These are phyloP conservation scores for Agapetus fuscipes DNA, from an alignment of 2,888 invertebrate species.

Conservation along the genomic window DNA sequence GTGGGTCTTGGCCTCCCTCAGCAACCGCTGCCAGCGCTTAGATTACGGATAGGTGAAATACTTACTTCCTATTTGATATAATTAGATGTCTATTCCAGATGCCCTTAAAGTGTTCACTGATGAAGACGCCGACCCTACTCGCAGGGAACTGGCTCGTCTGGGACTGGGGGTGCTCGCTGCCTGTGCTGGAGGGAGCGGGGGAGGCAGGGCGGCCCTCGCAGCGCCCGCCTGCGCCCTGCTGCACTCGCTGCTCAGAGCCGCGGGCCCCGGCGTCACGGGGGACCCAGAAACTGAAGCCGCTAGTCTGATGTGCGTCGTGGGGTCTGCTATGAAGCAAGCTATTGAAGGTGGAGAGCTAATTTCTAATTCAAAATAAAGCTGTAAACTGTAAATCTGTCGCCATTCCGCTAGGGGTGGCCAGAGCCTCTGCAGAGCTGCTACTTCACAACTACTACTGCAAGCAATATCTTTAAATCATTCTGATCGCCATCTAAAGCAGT, in stretches of 20 bases:
- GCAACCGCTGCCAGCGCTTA: no score
- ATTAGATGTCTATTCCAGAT: no score
- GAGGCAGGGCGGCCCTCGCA: constrained; percentile 34
- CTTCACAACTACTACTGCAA: no score
- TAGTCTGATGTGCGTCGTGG: constrained; percentile 39
- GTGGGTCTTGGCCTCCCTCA: no score
- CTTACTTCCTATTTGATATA: no score
- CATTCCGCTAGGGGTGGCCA: no score
- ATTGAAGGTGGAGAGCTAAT: constrained; percentile 34
- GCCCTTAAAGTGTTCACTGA: constrained; percentile 19
- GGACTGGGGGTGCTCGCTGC: constrained; percentile 44
- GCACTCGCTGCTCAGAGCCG: constrained; percentile 48
- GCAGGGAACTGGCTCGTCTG: constrained; percentile 39
- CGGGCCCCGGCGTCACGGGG: constrained; percentile 44
- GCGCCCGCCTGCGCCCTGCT: constrained; percentile 51
- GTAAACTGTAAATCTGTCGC: no score
- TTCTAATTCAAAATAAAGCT: background rate
- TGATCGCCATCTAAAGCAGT: no score
- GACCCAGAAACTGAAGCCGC: constrained; percentile 47
- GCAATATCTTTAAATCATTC: no score
- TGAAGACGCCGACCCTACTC: constrained; percentile 10
- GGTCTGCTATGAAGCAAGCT: constrained; percentile 35
- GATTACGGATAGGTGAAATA: background rate
- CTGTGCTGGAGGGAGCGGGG: constrained; percentile 11
- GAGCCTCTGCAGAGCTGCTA: no score